Base-by-base conservation (phyloP, 1,140 invertebrate genomes). In the Amyelois transitella region DNA sequence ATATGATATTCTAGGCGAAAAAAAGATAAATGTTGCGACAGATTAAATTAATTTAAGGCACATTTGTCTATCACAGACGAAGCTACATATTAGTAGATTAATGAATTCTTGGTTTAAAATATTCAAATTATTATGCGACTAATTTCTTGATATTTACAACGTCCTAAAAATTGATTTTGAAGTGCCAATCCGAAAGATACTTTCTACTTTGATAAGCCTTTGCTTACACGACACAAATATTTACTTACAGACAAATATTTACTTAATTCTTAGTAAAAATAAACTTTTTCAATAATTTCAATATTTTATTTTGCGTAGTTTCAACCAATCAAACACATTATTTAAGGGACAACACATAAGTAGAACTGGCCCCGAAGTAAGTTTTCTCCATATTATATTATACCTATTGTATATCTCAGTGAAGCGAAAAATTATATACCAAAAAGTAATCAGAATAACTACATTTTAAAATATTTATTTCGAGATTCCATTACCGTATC, bases 31-130 rank as follows among this genome's bases (percentile, higher is more conserved):
- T 14, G n/a, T 38, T 38, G 32, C 12, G 32, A 47, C 12, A 54
- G 44, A 56, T 47, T 54, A 66, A 38, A 63, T 60, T 61, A 62
- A 68, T 63, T 49, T 77, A 83, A 83, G 80, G 80, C 80, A 83
- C 77, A 45, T 66, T 64, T 69, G 58, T 64, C 72, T 83, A 83
- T 83, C 80, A 83, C 80, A 83, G 79, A 74, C 32, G 32, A 38
- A 38, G 32, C 32, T 38, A 38, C n/a, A 14, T 8, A 32, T 38
- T 3, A 14, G 1, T 14, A n/a, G 5, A 38, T 38, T 38, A 38
- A 38, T 38, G 3, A 38, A 38, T 14, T 38, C 12, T 14, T 38
- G 1, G 32, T 38, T 14, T 14, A 14, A 38, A 38, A 72, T 55
- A 64, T 59, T 49, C 66, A 72, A 74, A 60, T 55, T 54, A 62